phyloP scores from a whole-genome alignment of 2,888 invertebrate genomes.

The Oxytorus armatus region DNA sequence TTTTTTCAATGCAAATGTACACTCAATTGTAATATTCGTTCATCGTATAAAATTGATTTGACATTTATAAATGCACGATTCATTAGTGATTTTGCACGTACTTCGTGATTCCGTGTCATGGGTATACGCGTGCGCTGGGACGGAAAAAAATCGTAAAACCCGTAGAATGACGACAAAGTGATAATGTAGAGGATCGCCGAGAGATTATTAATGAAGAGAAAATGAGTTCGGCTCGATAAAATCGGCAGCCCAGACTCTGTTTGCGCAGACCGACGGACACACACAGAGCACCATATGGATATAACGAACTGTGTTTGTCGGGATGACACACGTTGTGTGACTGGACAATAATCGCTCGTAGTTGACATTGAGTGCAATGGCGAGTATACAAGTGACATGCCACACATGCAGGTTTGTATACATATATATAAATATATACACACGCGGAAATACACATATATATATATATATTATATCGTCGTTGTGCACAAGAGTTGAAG shows the following conservation, averaged over 20 bases:
- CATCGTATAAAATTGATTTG: no score
- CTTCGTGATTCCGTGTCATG: no score
- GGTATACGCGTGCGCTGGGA: no score
- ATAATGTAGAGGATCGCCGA: neutral
- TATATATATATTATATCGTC: slow-evolving; percentile 19
- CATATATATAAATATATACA: slow-evolving; percentile 6
- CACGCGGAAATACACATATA: slow-evolving; percentile 28
- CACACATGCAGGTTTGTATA: slow-evolving; percentile 22
- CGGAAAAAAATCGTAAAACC: neutral
- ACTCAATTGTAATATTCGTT: no score
- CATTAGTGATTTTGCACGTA: no score
- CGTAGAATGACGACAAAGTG: no score
- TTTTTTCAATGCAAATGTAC: neutral
- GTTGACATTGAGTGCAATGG: slow-evolving; percentile 56
- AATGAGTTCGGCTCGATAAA: slow-evolving; percentile 17
- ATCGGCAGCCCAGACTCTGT: slow-evolving; percentile 12
- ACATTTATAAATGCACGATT: no score
- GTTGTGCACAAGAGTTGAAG: no score
- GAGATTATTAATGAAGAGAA: neutral
- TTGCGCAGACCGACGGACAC: slow-evolving; percentile 11
- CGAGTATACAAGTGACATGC: no score
- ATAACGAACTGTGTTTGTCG: slow-evolving; percentile 21
- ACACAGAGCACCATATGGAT: neutral
- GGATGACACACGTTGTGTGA: slow-evolving; percentile 19
- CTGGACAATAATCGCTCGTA: slow-evolving; percentile 50